Evolutionary conservation across 2,888 invertebrate species (phyloP).

Genomic region (Brachynemurus nebulosus): DNA sequence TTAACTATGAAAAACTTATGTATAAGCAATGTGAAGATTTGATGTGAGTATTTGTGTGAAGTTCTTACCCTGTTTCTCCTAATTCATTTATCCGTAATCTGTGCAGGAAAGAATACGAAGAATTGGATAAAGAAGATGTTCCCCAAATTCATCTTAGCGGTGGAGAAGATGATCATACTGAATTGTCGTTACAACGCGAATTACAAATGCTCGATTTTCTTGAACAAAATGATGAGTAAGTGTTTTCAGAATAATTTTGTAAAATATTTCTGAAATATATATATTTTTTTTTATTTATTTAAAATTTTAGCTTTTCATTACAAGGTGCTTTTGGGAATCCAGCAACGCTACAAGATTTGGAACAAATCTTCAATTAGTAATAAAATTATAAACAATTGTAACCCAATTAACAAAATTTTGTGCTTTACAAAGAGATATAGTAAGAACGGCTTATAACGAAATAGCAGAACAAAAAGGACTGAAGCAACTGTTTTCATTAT

Average conservation of each 20-base stretch:
- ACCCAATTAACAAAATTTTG: too few species aligned
- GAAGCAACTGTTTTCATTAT: too few species aligned
- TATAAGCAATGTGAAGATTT: slow-evolving; percentile 24
- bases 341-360: neutral
- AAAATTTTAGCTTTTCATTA: neutral
- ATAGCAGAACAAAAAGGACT: too few species aligned
- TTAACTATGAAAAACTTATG: slow-evolving; percentile 27
- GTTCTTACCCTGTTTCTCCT: neutral
- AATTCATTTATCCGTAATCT: neutral
- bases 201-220: slow-evolving; percentile 23
- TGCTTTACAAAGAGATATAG: too few species aligned
- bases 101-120: slow-evolving; percentile 6
- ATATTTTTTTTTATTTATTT: neutral
- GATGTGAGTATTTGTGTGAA: neutral
- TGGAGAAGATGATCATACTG: slow-evolving; percentile 17
- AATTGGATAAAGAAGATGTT: slow-evolving; percentile 15
- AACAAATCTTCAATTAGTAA: slow-evolving; percentile 2
- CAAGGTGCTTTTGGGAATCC: neutral
- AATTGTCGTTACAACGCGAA: slow-evolving; percentile 19
- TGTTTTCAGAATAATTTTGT: neutral
- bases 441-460: too few species aligned
- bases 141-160: slow-evolving; percentile 22
- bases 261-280: too few species aligned
- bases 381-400: too few species aligned
- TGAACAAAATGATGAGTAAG: slow-evolving; percentile 24